These are phyloP conservation scores for Sylvia atricapilla DNA, from an alignment of 2,113 vertebrate species.

Conservation along the genomic window DNA sequence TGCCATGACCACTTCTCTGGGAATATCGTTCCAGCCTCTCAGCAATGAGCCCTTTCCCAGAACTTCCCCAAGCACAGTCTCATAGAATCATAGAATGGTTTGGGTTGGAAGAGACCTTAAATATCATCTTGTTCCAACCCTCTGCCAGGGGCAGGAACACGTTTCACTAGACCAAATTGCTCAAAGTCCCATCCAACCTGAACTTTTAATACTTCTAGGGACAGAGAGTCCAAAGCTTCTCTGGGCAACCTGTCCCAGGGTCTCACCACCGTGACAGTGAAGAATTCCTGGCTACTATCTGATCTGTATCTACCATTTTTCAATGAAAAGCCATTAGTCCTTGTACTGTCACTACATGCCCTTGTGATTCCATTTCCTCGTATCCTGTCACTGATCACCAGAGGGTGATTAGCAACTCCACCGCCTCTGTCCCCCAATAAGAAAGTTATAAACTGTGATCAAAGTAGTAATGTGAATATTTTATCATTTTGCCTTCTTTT, in stretches of 20 bases:
- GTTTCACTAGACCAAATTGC: background rate
- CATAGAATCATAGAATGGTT: background rate
- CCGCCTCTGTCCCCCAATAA: fast-evolving
- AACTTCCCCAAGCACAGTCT: background rate
- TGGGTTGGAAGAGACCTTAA: background rate
- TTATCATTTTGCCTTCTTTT: background rate
- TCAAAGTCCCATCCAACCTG: background rate
- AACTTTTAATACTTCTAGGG: background rate
- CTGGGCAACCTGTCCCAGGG: background rate
- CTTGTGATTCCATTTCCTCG: fast-evolving
- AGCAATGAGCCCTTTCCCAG: background rate
- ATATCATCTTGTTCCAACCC: background rate
- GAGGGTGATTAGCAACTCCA: background rate
- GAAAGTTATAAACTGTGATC: background rate
- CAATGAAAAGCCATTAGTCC: background rate
- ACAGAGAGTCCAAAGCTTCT: background rate
- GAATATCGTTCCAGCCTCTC: background rate
- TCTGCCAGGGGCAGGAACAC: background rate
- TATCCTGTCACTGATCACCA: fast-evolving
- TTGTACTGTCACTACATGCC: background rate
- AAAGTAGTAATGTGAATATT: background rate
- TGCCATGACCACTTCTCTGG: background rate
- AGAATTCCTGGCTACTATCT: background rate
- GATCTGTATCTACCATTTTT: background rate
- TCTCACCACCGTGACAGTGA: background rate